Evolutionary conservation across 2,797 vertebrate species (phyloP).

Genomic region (Argyrosomus regius): DNA sequence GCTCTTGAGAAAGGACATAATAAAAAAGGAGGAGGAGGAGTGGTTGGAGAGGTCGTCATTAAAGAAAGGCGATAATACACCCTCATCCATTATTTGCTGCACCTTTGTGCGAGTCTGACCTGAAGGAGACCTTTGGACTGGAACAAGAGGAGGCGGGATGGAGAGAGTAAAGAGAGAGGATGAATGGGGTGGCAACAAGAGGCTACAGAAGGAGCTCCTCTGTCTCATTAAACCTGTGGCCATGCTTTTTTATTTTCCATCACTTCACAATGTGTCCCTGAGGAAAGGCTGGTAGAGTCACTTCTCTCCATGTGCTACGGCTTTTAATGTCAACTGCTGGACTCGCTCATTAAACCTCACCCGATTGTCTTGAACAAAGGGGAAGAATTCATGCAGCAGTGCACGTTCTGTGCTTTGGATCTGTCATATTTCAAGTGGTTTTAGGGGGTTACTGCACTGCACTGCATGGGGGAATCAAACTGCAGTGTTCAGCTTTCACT

Average conservation of each 20-base stretch:
- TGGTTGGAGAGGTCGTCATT: constrained; percentile 51
- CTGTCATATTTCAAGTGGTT: neutral
- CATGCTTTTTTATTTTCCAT: constrained; percentile 51
- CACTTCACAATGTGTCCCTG: constrained; percentile 49
- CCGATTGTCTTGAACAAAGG: constrained; percentile 41
- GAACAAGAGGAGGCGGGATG: constrained; percentile 11
- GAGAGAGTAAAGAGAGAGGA: constrained; percentile 25
- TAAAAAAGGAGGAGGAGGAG: constrained; percentile 11
- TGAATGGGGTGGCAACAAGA: constrained; percentile 32
- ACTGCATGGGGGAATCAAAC: constrained; percentile 29
- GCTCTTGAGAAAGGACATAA: constrained; percentile 30
- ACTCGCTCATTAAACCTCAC: constrained; percentile 47
- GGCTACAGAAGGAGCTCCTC: constrained; percentile 31
- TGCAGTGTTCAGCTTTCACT: constrained; percentile 14
- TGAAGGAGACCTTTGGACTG: constrained; percentile 34
- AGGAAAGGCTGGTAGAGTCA: constrained; percentile 20
- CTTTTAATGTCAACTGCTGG: constrained; percentile 45
- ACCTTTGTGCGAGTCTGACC: constrained; percentile 52
- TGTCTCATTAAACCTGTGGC: constrained; percentile 62
- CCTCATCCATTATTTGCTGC: constrained; percentile 63
- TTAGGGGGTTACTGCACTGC: neutral
- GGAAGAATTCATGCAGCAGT: constrained; percentile 19
- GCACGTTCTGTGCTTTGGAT: neutral
- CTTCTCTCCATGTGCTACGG: constrained; percentile 29
- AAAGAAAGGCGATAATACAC: constrained; percentile 51